Conservation (phyloP, 2,113 vertebrate genomes). For the Sceloporus tristichus region DNA sequence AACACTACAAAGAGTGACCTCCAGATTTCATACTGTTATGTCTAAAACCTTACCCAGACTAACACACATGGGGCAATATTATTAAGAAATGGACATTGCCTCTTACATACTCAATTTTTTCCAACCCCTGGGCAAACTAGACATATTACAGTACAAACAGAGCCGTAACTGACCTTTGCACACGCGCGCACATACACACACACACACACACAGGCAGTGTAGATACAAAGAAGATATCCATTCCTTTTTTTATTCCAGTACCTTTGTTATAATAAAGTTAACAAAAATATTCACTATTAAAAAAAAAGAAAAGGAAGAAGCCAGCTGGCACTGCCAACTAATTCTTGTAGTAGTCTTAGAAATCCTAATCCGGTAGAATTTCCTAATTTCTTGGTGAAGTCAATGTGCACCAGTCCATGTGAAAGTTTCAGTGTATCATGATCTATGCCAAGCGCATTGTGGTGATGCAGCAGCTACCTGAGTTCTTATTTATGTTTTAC, state of each 20-base stretch:
- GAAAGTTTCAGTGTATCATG: conserved; percentile 62
- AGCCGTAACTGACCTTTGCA: conserved; percentile 62
- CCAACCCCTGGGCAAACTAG: conserved; percentile 66
- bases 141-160: conserved; percentile 74
- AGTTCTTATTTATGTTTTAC: conserved; percentile 64
- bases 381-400: conserved; percentile 72
- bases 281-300: conserved; percentile 76
- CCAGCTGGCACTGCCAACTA: conserved; percentile 83
- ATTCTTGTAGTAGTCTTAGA: conserved; percentile 76
- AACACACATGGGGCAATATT: conserved; percentile 46
- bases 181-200: conserved; percentile 68
- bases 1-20: conserved; percentile 37
- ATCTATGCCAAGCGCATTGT: conserved; percentile 67
- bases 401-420: conserved; percentile 63
- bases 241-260: conserved; percentile 77
- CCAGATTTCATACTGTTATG: conserved; percentile 55
- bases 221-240: conserved; percentile 69
- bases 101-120: conserved; percentile 45
- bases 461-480: conserved; percentile 79
- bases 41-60: conserved; percentile 60
- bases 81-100: conserved; percentile 31
- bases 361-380: conserved; percentile 82
- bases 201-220: conserved; percentile 71
- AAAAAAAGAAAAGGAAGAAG: conserved; percentile 53
- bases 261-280: conserved; percentile 83